These are phyloP conservation scores for Corythornis vintsioides DNA, from an alignment of 2,113 vertebrate species.

Conservation along the genomic window DNA sequence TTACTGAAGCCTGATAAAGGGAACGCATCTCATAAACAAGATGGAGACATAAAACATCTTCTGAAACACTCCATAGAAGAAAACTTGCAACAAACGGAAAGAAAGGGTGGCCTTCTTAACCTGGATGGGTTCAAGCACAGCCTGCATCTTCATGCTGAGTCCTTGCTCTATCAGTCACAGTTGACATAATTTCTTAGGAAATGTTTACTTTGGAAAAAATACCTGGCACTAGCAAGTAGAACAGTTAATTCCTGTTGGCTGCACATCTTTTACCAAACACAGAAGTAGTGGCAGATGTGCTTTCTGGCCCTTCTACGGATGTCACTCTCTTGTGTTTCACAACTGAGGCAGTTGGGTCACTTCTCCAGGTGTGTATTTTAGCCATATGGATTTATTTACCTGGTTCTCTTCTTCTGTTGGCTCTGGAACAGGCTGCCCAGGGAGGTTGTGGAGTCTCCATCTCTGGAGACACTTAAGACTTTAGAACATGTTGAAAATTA, in stretches of 20 bases:
- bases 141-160: not conserved
- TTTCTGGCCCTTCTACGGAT: not conserved
- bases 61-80: not conserved
- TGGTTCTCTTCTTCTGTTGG: not conserved
- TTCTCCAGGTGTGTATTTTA: not conserved
- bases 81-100: not conserved
- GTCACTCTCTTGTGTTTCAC: not conserved
- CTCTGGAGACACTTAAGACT: too few relatives aligned
- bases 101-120: not conserved
- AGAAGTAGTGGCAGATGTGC: not conserved
- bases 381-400: not conserved
- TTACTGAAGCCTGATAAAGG: not conserved
- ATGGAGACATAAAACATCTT: not conserved
- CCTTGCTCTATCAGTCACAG: not conserved
- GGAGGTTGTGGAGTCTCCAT: too few relatives aligned
- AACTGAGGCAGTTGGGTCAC: not conserved
- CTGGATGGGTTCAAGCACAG: accelerated
- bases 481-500: not conserved
- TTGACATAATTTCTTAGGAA: not conserved
- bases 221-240: not conserved
- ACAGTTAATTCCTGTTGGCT: slow-evolving; percentile 1
- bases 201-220: not conserved
- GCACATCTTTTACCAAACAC: not conserved
- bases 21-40: not conserved
- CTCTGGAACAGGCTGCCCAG: too few relatives aligned